Conservation (phyloP, 2,113 vertebrate species). For the Bothrops jararaca region DNA sequence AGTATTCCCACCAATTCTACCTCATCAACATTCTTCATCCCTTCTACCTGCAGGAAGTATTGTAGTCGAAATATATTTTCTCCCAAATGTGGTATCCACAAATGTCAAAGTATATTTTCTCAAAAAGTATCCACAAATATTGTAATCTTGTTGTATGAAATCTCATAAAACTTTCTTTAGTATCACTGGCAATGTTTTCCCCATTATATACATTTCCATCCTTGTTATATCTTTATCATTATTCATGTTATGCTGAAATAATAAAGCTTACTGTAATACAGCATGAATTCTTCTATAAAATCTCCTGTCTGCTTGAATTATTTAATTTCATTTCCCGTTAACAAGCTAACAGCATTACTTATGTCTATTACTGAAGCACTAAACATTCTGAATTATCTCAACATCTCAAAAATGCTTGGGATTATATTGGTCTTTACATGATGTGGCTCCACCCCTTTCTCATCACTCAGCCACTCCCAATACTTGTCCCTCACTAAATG, state of each 20-base stretch:
- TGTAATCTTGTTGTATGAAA: constrained; percentile 3
- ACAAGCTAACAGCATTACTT: constrained; percentile 9
- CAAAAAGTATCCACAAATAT: constrained; percentile 46
- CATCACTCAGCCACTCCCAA: neutral
- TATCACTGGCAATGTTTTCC: constrained; percentile 10
- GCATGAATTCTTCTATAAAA: neutral
- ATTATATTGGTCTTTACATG: neutral
- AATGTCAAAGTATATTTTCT: constrained; percentile 22
- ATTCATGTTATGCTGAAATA: neutral
- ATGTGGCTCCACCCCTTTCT: neutral
- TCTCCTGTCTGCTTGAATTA: neutral
- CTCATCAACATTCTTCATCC: neutral
- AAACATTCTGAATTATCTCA: neutral
- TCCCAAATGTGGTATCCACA: constrained; percentile 43
- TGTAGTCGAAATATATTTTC: neutral
- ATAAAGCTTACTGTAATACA: neutral
- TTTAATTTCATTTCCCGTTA: constrained; percentile 7
- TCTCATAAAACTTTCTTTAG: constrained; percentile 17
- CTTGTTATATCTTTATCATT: constrained; percentile 11
- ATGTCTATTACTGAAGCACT: neutral
- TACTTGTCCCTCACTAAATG: neutral
- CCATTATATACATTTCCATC: constrained; percentile 1
- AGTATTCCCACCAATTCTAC: neutral
- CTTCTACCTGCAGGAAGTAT: neutral
- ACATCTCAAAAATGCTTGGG: neutral